Conservation (phyloP, 2,113 vertebrate genomes). For the Gnathonemus echidnorhynchus region DNA sequence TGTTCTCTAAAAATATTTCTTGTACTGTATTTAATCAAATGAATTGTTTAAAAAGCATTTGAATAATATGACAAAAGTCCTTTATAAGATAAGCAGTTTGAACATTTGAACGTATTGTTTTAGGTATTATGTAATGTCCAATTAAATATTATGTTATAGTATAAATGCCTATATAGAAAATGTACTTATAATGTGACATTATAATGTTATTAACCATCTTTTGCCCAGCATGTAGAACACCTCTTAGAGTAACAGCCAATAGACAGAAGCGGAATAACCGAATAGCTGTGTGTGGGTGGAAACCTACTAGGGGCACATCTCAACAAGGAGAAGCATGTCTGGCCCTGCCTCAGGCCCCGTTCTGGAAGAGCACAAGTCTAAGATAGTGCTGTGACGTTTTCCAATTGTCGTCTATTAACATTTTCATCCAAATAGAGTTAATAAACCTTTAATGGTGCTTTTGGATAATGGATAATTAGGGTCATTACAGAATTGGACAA, state of each 20-base stretch:
- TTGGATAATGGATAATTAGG: neutral
- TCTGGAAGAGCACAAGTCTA: neutral
- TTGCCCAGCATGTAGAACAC: neutral
- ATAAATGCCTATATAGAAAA: neutral
- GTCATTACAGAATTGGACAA: neutral
- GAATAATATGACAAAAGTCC: neutral
- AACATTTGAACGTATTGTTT: neutral
- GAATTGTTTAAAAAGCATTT: neutral
- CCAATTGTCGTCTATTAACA: neutral
- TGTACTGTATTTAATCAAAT: neutral
- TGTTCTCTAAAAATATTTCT: neutral
- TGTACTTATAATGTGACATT: neutral
- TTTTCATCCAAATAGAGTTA: neutral
- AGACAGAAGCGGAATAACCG: neutral
- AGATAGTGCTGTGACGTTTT: neutral
- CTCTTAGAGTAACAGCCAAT: neutral
- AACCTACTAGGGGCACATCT: neutral
- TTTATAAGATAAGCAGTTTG: neutral
- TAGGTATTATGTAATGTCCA: neutral
- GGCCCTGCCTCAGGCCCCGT: neutral
- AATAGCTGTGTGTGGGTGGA: neutral
- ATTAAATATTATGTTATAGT: neutral
- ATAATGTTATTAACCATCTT: neutral
- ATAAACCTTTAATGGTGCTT: neutral
- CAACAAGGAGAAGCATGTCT: neutral